Base-by-base conservation (phyloP, 2,888 invertebrate species). In the Dinocampus coccinellae region DNA sequence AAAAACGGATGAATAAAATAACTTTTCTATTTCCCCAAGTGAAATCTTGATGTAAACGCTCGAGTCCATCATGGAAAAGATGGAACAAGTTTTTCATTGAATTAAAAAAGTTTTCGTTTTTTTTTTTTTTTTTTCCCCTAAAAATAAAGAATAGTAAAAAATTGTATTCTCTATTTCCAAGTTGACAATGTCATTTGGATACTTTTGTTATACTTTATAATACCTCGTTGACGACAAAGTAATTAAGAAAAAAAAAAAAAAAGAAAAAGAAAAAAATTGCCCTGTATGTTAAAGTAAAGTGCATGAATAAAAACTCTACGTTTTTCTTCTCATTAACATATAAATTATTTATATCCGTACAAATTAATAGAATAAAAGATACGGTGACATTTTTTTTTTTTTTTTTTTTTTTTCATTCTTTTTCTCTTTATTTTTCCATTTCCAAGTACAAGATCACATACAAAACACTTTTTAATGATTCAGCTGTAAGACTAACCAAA, bases 61-160 rank as follows among this genome's bases (percentile, higher is more conserved):
- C 65, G 58, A 39, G 69, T 74, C 69, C 52, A 70, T 75, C 61
- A 42, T 67, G 57, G 29, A 47, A 42, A 67, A 62, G 71, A 75
- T 76, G 76, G 70, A 74, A 73, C 47, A 76, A 76, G 75, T 76
- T 76, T 67, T 75, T 76, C 72, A 76, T 76, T 74, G 74, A 73
- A 76, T 75, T 74, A 74, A 69, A 68, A 75, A 76, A 74, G 70
- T 75, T 76, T 73, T 67, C 62, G 53, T 53, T n/a, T n/a, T n/a
- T n/a, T n/a, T n/a, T n/a, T n/a, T n/a, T n/a, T n/a, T n/a, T n/a
- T n/a, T n/a, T n/a, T n/a, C n/a, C n/a, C n/a, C n/a, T n/a, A 69
- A 69, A 36, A 62, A 36, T 55, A 61, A 68, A 61, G 7, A 16
- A 11, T 24, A 55, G 11, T 11, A 24, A 26, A 55, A 55, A 16